Conservation (phyloP, 2,888 invertebrate genomes). For the Lasioglossum villosulum region DNA sequence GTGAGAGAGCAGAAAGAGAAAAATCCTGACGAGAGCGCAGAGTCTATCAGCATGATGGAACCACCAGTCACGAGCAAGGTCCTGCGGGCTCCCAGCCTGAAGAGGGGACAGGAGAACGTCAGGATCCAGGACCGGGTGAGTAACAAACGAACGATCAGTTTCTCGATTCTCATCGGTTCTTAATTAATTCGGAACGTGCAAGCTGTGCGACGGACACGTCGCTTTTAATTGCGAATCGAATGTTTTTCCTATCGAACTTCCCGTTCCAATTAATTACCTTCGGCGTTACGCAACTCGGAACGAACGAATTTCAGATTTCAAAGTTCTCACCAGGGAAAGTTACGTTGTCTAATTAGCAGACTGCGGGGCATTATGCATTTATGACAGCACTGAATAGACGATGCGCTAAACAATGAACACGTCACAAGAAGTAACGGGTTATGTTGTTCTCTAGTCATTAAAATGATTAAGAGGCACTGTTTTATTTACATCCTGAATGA, state of each 20-base stretch:
- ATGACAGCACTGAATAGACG: not conserved
- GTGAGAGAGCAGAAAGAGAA: slow-evolving; percentile 68
- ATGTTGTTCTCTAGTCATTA: not conserved
- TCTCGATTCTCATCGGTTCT: not conserved
- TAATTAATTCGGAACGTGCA: not conserved
- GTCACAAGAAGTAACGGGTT: not conserved
- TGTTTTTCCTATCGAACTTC: not conserved
- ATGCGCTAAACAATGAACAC: not conserved
- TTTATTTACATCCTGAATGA: not conserved
- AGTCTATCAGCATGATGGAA: slow-evolving; percentile 76
- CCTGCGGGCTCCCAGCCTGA: slow-evolving; percentile 91
- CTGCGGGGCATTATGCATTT: not conserved
- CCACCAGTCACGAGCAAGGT: slow-evolving; percentile 87
- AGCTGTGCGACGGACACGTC: not conserved
- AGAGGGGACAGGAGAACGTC: slow-evolving; percentile 92
- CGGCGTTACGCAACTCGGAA: not conserved
- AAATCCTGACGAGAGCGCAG: slow-evolving; percentile 76
- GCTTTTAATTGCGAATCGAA: not conserved
- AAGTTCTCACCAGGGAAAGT: not conserved
- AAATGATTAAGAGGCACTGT: not conserved
- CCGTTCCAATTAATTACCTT: not conserved
- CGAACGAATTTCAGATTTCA: not conserved
- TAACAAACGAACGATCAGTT: slow-evolving; percentile 66
- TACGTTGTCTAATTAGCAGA: not conserved
- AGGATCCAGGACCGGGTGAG: slow-evolving; percentile 92